These are phyloP conservation scores for Sebastes oblongus DNA, from an alignment of 2,797 vertebrate species.

Conservation along the genomic window DNA sequence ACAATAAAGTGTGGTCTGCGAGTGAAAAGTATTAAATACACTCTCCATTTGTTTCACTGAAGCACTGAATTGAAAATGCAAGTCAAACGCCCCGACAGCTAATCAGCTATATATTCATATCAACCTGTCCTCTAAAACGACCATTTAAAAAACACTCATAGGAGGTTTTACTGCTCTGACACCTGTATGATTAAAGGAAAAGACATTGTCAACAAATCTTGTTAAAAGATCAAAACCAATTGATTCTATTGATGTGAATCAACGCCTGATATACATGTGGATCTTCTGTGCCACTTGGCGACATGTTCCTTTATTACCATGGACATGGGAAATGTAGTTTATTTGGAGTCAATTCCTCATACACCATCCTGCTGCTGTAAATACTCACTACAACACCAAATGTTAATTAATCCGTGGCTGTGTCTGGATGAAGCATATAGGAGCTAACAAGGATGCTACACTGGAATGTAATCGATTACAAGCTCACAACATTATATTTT, in stretches of 20 bases:
- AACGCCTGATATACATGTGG: not conserved
- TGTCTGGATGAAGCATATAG: not conserved
- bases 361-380: not conserved
- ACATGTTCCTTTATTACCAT: not conserved
- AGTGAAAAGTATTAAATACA: conserved; percentile 17
- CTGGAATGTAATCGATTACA: not conserved
- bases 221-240: not conserved
- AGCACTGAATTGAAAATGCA: not conserved
- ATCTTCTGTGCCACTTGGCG: not conserved
- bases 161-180: not conserved
- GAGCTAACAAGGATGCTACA: not conserved
- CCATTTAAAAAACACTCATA: not conserved
- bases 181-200: not conserved
- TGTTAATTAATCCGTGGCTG: not conserved
- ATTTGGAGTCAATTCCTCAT: not conserved
- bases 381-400: not conserved
- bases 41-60: not conserved
- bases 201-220: not conserved
- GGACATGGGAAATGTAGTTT: not conserved
- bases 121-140: not conserved
- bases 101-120: not conserved
- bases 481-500: no score
- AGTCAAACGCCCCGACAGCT: not conserved
- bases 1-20: conserved; percentile 18
- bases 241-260: not conserved